A percentile compares a stretch with the other conserved stretches of the same genome.
phyloP scores from a whole-genome alignment of 2,797 vertebrate species.

The Helostoma temminkii region DNA sequence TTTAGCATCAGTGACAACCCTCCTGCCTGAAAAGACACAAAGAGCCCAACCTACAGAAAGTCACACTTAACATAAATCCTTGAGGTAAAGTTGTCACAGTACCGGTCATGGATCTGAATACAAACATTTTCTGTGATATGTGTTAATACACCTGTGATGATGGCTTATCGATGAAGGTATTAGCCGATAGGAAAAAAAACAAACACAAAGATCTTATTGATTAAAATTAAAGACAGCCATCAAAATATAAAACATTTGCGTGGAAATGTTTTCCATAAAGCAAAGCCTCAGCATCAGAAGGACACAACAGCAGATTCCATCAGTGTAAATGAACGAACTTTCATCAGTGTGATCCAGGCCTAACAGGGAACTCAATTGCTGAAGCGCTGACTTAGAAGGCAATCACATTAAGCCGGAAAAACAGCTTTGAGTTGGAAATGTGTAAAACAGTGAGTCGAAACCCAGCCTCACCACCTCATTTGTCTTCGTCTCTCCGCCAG shows the following conservation, averaged over 20 bases:
- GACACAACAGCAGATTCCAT: constrained; percentile 19
- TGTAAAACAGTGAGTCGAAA: constrained; percentile 76
- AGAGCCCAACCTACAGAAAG: constrained; percentile 31
- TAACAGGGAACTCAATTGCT: constrained; percentile 52
- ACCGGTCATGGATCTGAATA: constrained; percentile 16
- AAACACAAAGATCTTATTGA: neutral
- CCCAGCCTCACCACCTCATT: constrained; percentile 75
- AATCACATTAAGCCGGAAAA: constrained; percentile 77
- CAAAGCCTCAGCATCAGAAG: neutral
- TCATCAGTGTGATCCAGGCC: constrained; percentile 45
- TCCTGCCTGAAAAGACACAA: constrained; percentile 28
- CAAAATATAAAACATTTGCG: neutral
- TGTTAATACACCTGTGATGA: too few relatives aligned
- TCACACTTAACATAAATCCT: constrained; percentile 44
- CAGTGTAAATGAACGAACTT: constrained; percentile 31
- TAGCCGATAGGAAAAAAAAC: constrained; percentile 11
- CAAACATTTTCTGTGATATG: constrained; percentile 8
- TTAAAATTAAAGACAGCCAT: neutral
- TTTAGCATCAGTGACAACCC: constrained; percentile 20
- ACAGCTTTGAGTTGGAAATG: constrained; percentile 71
- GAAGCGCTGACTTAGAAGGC: constrained; percentile 65
- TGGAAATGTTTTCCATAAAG: neutral
- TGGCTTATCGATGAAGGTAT: constrained; percentile 25
- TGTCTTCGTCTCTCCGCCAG: constrained; percentile 77
- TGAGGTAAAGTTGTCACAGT: constrained; percentile 44